Evolutionary conservation across 2,888 invertebrate species (phyloP), one percentile per base, ranked within the genome.

Genomic region (Tetanocera ferruginea): DNA sequence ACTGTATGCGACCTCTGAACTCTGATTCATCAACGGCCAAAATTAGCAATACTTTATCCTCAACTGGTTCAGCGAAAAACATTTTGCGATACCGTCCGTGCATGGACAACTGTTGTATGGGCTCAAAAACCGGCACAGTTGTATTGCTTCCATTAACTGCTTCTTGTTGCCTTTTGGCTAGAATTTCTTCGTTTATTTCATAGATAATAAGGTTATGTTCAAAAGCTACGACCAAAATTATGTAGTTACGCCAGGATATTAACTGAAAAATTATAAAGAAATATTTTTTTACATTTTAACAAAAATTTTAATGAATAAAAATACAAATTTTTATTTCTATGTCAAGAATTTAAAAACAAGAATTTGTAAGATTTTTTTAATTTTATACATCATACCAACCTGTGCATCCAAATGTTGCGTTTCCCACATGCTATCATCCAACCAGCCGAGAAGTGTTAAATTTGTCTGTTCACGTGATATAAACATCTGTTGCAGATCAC

Each of bases 71-170:
- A 31, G 85, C 80, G 5, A 88, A 71, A 57, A 85, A 84, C 31
- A 88, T 37, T 11, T 83, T 83, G 28, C 82, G 82, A 80, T 85
- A 84, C 19, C 62, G 80, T 0, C 87, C 87, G 0, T 81, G 78
- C 51, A 88, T 70, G 1, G 84, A 83, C 14, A 88, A 82, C 67
- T 87, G 85, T 79, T 88, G 88, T 37, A 89, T 84, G 9, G 86
- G 84, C 43, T 86, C 83, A 66, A 86, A 85, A 14, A 83, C 77
- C 25, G 84, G 82, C 2, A 62, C 43, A 8, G 76, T 37, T 17
- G 78, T 67, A 19, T 60, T 34, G 3, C 23, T 73, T n/a, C 78
- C 37, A 78, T 75, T 79, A 19, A 79, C 79, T 1, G 81, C 78
- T 11, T 76, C 34, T 49, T 79, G 74, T 17, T 78, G 78, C 0